Base-by-base conservation (phyloP, 1,140 invertebrate genomes). In the Holotrichia oblita region DNA sequence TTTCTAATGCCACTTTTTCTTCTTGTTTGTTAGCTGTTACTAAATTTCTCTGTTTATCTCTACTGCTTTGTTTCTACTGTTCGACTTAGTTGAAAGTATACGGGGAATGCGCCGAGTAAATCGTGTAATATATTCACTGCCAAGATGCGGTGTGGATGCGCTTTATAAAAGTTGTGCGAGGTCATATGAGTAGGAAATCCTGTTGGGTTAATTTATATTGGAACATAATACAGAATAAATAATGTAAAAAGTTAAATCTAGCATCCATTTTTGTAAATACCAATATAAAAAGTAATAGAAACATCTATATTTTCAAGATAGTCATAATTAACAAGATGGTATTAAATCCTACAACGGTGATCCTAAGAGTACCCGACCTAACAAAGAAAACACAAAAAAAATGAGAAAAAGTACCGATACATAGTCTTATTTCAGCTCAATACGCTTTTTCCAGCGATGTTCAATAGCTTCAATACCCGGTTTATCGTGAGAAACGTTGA, bases 161-260 rank as follows among this genome's bases (percentile, higher is more conserved):
- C 48, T 55, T 55, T 55, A 17, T 55, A 55, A 55, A 14, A 48
- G 44, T 48, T 48, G 44, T 12, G 10, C 44, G 44, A 48, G 44
- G 44, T 48, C 44, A 48, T 48, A 48, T 48, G n/a, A 48, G 44
- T n/a, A 48, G n/a, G 44, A 48, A 12, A 48, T 48, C 44, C 44
- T n/a, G 44, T n/a, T 48, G n/a, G n/a, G 44, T 48, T 48, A n/a
- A 48, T 48, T 48, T 48, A 48, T 48, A 48, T 12, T 10, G 44
- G 3, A 48, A 10, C 44, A 4, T 48, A 48, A 48, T 48, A 48
- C 12, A 48, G 44, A 14, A 48, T 48, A 48, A 48, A 48, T 48
- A 48, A 48, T 48, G 44, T 48, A n/a, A 48, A 48, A 48, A n/a
- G 44, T 48, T 48, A 48, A 48, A 48, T 48, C n/a, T 48, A 48